Percentiles rank a stretch among this genome's conserved stretches.
Conservation (phyloP, 2,888 invertebrate genomes). For the Drosophila testacea region DNA sequence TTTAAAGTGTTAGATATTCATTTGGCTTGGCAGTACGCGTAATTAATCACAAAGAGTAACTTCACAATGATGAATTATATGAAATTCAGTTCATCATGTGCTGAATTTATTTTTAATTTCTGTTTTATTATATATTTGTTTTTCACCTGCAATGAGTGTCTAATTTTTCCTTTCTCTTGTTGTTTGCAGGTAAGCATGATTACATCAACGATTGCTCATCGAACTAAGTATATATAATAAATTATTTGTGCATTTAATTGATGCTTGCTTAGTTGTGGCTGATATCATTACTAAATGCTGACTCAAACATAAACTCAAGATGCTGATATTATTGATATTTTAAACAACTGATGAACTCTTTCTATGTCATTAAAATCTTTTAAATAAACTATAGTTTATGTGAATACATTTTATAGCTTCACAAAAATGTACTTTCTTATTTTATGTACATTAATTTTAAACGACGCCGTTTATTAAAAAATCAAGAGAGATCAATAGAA, state of each 20-base stretch:
- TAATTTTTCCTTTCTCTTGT: slow-evolving; percentile 28
- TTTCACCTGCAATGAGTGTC: slow-evolving; percentile 14
- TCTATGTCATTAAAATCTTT: no score
- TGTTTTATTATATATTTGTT: slow-evolving; percentile 1
- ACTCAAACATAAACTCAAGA: slow-evolving; percentile 46
- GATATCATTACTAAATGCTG: slow-evolving; percentile 59
- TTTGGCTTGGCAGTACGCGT: not conserved
- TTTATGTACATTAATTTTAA: no score
- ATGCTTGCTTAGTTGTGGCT: slow-evolving; percentile 4
- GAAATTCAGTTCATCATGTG: slow-evolving; percentile 6
- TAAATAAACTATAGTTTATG: no score
- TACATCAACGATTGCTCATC: slow-evolving; percentile 51
- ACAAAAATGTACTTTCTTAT: no score
- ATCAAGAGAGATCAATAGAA: no score
- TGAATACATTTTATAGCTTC: no score
- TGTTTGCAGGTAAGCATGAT: slow-evolving; percentile 57
- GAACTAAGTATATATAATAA: slow-evolving; percentile 45
- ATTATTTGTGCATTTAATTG: slow-evolving; percentile 32
- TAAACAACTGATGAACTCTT: not conserved
- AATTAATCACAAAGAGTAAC: slow-evolving; percentile 28
- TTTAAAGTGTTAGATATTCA: slow-evolving; percentile 16
- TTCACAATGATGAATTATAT: slow-evolving; percentile 14
- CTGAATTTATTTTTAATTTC: slow-evolving; percentile 7
- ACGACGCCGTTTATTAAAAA: no score
- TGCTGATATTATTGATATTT: not conserved